A percentile compares a stretch with the other conserved stretches of the same genome.
phyloP scores from a whole-genome alignment of 1,140 invertebrate species.

The Neodiprion lecontei region DNA sequence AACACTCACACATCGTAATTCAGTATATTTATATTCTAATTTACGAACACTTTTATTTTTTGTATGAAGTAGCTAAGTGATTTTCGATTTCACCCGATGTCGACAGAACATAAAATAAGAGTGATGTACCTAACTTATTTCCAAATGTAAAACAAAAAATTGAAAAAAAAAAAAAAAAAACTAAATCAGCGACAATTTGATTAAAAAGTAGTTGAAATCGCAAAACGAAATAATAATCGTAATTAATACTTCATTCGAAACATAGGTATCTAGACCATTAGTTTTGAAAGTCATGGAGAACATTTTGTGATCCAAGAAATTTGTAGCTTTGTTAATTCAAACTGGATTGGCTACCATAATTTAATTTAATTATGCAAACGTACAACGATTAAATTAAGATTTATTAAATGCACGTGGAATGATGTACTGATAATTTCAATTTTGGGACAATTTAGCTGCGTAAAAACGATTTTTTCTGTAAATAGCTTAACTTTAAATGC shows the following conservation, averaged over 20 bases:
- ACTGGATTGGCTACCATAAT: not conserved
- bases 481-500: not conserved
- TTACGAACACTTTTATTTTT: no score
- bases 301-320: no score
- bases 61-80: no score
- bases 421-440: not conserved
- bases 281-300: no score
- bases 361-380: not conserved
- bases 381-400: not conserved
- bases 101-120: no score
- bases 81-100: no score
- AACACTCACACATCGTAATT: no score
- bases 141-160: not conserved
- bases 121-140: no score
- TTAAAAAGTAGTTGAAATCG: not conserved
- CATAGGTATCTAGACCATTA: no score
- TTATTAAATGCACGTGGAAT: conserved; percentile 1
- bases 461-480: not conserved
- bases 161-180: not conserved
- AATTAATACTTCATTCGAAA: not conserved
- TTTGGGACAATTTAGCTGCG: not conserved
- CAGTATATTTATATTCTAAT: no score
- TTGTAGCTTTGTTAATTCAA: not conserved
- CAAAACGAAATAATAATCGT: not conserved
- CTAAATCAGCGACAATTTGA: not conserved